Conservation (phyloP, 2,888 invertebrate species). For the Phrixothrix hirtus region DNA sequence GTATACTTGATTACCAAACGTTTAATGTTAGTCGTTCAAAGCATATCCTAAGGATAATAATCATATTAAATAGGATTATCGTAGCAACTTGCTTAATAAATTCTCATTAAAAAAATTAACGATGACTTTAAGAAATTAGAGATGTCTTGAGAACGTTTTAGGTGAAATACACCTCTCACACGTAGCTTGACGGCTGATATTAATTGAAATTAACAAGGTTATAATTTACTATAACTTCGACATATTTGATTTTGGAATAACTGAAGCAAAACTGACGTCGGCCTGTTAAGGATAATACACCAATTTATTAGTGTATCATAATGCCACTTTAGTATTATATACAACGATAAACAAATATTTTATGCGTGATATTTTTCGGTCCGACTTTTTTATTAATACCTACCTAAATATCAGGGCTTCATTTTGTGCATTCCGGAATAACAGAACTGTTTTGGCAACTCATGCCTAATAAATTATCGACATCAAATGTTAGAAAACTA, state of each 20-base stretch:
- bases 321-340: conserved; percentile 2
- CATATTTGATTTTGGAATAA: conserved; percentile 13
- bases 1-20: conserved; percentile 5
- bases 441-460: too few relatives aligned
- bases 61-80: conserved; percentile 7
- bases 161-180: conserved; percentile 9
- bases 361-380: conserved; percentile 2
- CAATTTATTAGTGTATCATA: conserved; percentile 9
- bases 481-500: not conserved
- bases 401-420: too few relatives aligned
- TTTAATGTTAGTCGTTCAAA: conserved; percentile 1
- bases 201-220: conserved; percentile 17
- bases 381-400: too few relatives aligned
- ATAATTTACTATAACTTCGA: conserved; percentile 14
- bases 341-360: conserved; percentile 10
- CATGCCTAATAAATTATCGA: not conserved
- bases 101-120: conserved; percentile 10
- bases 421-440: too few relatives aligned
- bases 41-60: conserved; percentile 12
- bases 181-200: conserved; percentile 3
- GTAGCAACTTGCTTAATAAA: conserved; percentile 12
- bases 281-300: conserved; percentile 8
- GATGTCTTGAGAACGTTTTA: conserved; percentile 2
- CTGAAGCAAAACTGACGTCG: conserved; percentile 5
- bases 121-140: conserved; percentile 9